Evolutionary conservation across 2,113 vertebrate species (phyloP), one percentile per base, ranked within the genome.

Genomic region (Sceloporus undulatus): DNA sequence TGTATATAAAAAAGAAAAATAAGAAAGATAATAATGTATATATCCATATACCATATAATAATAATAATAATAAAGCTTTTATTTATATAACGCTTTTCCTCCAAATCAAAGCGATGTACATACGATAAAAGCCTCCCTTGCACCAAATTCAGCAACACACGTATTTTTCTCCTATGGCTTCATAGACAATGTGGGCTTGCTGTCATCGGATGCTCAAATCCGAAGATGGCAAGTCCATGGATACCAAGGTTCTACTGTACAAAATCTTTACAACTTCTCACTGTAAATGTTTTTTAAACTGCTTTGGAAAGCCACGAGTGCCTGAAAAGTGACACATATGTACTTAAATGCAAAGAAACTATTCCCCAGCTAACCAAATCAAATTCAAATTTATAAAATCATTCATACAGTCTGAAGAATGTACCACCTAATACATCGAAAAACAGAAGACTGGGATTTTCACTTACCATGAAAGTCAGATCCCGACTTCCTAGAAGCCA

Each of bases 401-500:
- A 19, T 7, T 54, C 23, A 77, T 78, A 9, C 18, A 38, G 9
- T 27, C 66, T 11, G 40, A 42, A 74, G 29, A 75, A 82, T 62
- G 38, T 10, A 4, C 42, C 40, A 23, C 1, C 29, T 2, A 62
- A 13, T 11, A 9, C 40, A 52, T 59, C 27, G 38, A 42, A 85
- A n/a, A 56, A 62, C 91, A 23, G 18, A 18, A 93, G 77, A 29
- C 0, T 42, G 10, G 86, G 2, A 75, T 5, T 87, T 62, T 34
- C 14, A 96, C 98, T 98, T 96, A 98, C 98, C 98, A 93, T 98
- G 97, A 96, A 96, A 97, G 95, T 99, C 98, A 91, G 98, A 97
- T 95, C 98, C 98, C 96, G 98, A 98, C 96, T 98, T 99, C 98
- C 98, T 98, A 96, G 98, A 97, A 98, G 98, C 98, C 98, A 99